Evolutionary conservation across 2,888 invertebrate genomes (phyloP).

Genomic region (Drosophila borborema): DNA sequence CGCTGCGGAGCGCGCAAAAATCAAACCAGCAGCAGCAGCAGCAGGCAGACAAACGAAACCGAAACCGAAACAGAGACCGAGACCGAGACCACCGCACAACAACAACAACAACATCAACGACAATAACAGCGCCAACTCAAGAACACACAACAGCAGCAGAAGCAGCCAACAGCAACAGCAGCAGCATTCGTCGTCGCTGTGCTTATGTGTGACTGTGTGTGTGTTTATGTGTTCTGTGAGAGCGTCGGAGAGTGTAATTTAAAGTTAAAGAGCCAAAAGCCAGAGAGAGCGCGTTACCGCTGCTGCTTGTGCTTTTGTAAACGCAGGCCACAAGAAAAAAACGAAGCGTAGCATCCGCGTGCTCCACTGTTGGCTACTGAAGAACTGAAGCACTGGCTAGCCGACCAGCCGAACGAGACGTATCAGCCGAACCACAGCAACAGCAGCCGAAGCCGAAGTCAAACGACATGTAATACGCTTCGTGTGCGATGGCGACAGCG

Average conservation of each 20-base stretch:
- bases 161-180: constrained; percentile 31
- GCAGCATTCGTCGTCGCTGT: constrained; percentile 48
- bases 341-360: constrained; percentile 78
- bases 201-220: constrained; percentile 4
- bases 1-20: constrained; percentile 67
- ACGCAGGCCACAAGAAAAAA: constrained; percentile 59
- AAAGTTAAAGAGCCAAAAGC: constrained; percentile 56
- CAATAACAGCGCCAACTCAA: constrained; percentile 59
- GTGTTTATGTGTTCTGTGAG: constrained; percentile 14
- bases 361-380: constrained; percentile 74
- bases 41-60: constrained; percentile 67
- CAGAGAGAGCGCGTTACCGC: constrained; percentile 53
- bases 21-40: constrained; percentile 61
- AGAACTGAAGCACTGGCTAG: constrained; percentile 71
- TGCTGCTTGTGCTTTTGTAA: constrained; percentile 51
- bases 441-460: constrained; percentile 62
- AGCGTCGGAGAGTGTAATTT: constrained; percentile 39
- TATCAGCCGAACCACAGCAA: constrained; percentile 24
- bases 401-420: constrained; percentile 26
- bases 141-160: constrained; percentile 59
- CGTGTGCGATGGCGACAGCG: constrained; percentile 35
- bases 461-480: constrained; percentile 56
- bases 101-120: constrained; percentile 40
- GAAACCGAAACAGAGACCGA: constrained; percentile 64
- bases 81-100: constrained; percentile 58